Evolutionary conservation across 2,797 vertebrate species (phyloP).

Genomic region (Crenichthys baileyi): DNA sequence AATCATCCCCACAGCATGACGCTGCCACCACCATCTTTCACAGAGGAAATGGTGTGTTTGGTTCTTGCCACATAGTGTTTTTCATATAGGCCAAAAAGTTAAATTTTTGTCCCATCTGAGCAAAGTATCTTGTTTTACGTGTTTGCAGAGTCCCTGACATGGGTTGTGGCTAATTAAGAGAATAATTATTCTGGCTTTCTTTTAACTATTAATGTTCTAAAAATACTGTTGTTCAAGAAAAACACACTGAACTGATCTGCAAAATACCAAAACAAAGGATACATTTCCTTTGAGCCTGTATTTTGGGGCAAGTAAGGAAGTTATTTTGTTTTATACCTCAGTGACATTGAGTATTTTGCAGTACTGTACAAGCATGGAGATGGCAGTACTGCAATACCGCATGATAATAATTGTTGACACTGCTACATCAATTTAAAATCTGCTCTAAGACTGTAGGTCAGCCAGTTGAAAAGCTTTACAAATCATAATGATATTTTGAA

Average conservation of each 20-base stretch:
- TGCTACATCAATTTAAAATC: background rate
- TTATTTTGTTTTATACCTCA: background rate
- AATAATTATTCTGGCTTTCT: background rate
- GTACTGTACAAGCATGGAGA: background rate
- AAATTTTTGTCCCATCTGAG: background rate
- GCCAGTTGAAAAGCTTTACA: background rate
- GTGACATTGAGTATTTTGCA: background rate
- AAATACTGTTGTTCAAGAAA: background rate
- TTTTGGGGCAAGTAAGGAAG: background rate
- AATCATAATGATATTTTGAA: background rate
- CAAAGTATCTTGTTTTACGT: background rate
- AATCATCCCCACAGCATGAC: background rate
- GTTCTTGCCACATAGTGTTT: background rate
- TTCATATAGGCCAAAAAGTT: no score
- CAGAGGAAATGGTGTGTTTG: background rate
- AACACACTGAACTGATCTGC: background rate
- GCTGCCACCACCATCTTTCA: background rate
- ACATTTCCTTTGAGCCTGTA: background rate
- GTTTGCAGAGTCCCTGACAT: background rate
- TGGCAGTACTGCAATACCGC: background rate
- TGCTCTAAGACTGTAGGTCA: no score
- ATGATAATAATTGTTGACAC: background rate
- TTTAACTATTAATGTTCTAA: background rate
- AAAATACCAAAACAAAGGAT: background rate
- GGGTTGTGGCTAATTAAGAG: background rate